Evolutionary conservation across 2,113 vertebrate genomes (phyloP).

Genomic region (Sus scrofa): DNA sequence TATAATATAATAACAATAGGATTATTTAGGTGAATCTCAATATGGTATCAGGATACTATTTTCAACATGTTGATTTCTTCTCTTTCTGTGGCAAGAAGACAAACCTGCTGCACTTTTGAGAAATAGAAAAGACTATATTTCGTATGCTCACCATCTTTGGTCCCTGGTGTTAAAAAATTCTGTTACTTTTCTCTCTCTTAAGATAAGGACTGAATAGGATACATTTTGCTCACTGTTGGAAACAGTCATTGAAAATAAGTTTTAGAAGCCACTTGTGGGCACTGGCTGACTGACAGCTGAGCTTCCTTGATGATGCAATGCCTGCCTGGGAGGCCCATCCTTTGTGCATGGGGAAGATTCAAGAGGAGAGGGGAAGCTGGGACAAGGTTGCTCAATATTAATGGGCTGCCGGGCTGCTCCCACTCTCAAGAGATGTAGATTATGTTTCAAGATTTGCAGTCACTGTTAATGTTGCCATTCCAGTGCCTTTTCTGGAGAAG

Average conservation of each 20-base stretch:
- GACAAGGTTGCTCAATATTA: not conserved
- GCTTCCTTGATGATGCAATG: fast-evolving
- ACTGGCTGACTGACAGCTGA: not conserved
- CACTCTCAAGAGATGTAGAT: not conserved
- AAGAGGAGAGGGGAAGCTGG: not conserved
- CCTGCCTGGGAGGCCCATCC: fast-evolving
- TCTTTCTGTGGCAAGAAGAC: not conserved
- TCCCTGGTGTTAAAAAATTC: not conserved
- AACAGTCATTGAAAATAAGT: not conserved
- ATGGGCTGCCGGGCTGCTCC: not conserved
- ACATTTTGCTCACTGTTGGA: not conserved
- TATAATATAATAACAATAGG: too few species aligned
- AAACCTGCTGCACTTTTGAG: not conserved
- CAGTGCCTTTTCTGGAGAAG: not conserved
- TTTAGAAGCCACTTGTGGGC: not conserved
- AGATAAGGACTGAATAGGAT: not conserved
- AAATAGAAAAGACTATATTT: not conserved
- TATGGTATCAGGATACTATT: not conserved
- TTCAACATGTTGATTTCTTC: not conserved
- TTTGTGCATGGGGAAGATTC: not conserved
- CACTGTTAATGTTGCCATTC: not conserved
- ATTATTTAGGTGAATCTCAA: not conserved
- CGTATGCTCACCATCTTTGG: not conserved
- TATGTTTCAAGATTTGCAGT: not conserved
- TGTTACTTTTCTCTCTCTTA: not conserved